These are phyloP conservation scores for Drosophila takahashii DNA, from an alignment of 1,140 invertebrate genomes.

Conservation along the genomic window DNA sequence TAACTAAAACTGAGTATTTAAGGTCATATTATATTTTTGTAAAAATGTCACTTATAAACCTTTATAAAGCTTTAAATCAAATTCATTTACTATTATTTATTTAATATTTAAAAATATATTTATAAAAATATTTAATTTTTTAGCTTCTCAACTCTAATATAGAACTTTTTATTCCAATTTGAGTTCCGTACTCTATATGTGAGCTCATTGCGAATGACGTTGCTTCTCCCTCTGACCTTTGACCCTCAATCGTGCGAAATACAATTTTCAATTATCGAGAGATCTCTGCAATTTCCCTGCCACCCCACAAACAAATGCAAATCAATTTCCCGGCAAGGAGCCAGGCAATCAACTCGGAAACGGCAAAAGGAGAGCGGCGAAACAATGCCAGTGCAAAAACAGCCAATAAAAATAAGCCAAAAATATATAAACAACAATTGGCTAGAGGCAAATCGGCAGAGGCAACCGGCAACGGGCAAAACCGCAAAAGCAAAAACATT, in stretches of 20 bases:
- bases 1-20: too few relatives aligned
- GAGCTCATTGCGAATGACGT: constrained; percentile 11
- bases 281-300: constrained; percentile 52
- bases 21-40: too few relatives aligned
- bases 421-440: constrained; percentile 75
- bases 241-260: constrained; percentile 37
- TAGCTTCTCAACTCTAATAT: background rate
- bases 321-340: constrained; percentile 57
- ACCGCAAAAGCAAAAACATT: constrained; percentile 46
- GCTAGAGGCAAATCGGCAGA: constrained; percentile 10
- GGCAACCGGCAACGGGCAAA: constrained; percentile 20
- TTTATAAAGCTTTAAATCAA: too few relatives aligned
- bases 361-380: constrained; percentile 23
- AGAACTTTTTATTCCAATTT: background rate
- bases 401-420: constrained; percentile 74
- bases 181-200: background rate
- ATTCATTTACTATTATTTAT: too few relatives aligned
- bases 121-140: too few relatives aligned
- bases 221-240: constrained; percentile 14
- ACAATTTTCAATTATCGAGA: constrained; percentile 72
- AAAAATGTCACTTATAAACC: too few relatives aligned
- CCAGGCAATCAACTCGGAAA: constrained; percentile 43
- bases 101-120: too few relatives aligned
- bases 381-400: constrained; percentile 66
- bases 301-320: constrained; percentile 47